phyloP scores from a whole-genome alignment of 2,888 invertebrate species.

The Cremastobaeus sp. region DNA sequence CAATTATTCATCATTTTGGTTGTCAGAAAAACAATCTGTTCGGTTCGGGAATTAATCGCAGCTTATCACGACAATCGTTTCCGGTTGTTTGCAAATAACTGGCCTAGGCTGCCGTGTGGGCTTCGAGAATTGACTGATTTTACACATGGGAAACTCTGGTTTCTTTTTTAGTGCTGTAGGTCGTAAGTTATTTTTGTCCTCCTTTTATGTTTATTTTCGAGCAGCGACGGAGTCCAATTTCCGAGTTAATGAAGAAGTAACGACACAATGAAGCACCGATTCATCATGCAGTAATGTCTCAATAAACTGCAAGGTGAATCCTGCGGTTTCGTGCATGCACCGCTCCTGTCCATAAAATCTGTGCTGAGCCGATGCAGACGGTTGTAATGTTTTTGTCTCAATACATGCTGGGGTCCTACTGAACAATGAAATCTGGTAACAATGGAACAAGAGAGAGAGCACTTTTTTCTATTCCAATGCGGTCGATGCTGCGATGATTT shows the following conservation, averaged over 20 bases:
- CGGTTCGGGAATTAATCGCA: too few relatives aligned
- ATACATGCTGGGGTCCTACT: slow-evolving; percentile 39
- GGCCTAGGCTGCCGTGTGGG: too few relatives aligned
- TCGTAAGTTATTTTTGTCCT: too few relatives aligned
- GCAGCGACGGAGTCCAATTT: slow-evolving; percentile 1
- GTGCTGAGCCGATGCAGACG: slow-evolving; percentile 22
- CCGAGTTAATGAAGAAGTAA: slow-evolving; percentile 18
- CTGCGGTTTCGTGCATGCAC: slow-evolving; percentile 27
- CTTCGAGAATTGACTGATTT: too few relatives aligned
- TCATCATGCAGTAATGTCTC: slow-evolving; percentile 32
- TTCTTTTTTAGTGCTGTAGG: too few relatives aligned
- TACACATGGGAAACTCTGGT: too few relatives aligned
- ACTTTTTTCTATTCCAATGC: slow-evolving; percentile 44
- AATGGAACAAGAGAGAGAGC: slow-evolving; percentile 53
- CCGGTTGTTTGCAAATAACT: too few relatives aligned
- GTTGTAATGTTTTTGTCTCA: slow-evolving; percentile 40
- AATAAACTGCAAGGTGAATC: slow-evolving; percentile 39
- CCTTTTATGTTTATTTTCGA: slow-evolving; percentile 4
- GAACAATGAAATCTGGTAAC: slow-evolving; percentile 55
- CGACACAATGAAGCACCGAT: slow-evolving; percentile 1
- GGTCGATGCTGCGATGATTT: slow-evolving; percentile 44
- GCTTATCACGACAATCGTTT: too few relatives aligned
- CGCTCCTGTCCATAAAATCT: slow-evolving; percentile 40
- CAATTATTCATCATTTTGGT: too few relatives aligned
- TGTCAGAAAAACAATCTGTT: too few relatives aligned